Base-by-base conservation (phyloP, 2,888 invertebrate genomes). In the Galeruca laticollis region DNA sequence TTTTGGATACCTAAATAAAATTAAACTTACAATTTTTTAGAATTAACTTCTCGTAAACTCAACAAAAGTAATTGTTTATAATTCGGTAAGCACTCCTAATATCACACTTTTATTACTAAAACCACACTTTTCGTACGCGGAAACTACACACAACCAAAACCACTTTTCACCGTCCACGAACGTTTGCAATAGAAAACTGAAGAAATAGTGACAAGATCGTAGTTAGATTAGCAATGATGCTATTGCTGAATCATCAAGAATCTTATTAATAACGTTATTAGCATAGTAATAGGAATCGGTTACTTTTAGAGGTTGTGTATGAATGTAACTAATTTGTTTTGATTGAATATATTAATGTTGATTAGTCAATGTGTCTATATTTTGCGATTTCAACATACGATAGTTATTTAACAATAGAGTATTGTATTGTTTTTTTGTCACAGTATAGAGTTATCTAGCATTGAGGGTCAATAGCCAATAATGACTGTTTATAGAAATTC, bases 251-350 rank as follows among this genome's bases (percentile, higher is more conserved):
- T 66, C 66, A 66, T 65, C 49, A 49, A 2, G 57, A 57, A 37
- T 49, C 20, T 33, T 37, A 40, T 52, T 26, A 57, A 33, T 56
- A 56, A 59, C 15, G 49, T 49, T 66, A 66, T 66, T 60, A 66
- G 66, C 66, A 60, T 66, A 66, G 43, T 66, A 66, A 66, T 66
- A 37, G 60, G 66, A 66, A 51, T 21, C 31, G 15, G 65, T 65
- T 31, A 33, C 2, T 21, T 63, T 43, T 56, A 26, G 63, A 63
- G 56, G 56, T 57, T 57, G 40, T 64, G 64, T 64, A 64, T 40
- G 26, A 49, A 60, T 49, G 49, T 63, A 37, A 54, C 52, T 31
- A 54, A 54, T 64, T 31, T 56, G 66, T 60, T 59, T 60, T 59
- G 20, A 47, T 51, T 61, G 52, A 15, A 63, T 51, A 51, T 20